phyloP scores from a whole-genome alignment of 2,113 vertebrate species.

The Plotosus lineatus region DNA sequence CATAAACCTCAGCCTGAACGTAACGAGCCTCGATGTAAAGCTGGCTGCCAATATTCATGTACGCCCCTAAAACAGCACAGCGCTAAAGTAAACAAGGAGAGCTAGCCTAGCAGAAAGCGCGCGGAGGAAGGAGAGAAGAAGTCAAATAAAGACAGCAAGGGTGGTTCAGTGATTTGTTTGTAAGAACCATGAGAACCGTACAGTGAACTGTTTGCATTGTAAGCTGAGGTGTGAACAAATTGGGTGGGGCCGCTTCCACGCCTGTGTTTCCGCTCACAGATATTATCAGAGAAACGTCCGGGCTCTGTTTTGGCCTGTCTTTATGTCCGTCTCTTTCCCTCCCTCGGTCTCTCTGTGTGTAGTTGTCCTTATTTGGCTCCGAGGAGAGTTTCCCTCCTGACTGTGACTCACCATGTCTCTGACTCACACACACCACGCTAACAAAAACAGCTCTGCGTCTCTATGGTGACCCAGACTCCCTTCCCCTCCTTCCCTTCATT shows the following conservation, averaged over 20 bases:
- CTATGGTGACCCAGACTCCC: constrained; percentile 62
- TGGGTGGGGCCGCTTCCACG: constrained; percentile 34
- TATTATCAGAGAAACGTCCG: constrained; percentile 22
- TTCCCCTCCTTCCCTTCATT: constrained; percentile 3
- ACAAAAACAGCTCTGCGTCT: constrained; percentile 74
- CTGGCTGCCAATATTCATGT: constrained; percentile 5
- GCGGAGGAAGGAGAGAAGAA: background rate
- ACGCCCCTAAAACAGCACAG: background rate
- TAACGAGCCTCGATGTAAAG: constrained; percentile 1
- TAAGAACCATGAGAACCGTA: constrained; percentile 4
- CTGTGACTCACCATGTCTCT: constrained; percentile 77
- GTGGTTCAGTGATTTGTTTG: constrained; percentile 4
- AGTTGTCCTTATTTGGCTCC: constrained; percentile 79
- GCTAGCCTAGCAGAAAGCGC: constrained; percentile 10
- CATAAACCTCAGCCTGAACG: constrained; percentile 9
- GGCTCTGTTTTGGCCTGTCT: constrained; percentile 46
- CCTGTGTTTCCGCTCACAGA: background rate
- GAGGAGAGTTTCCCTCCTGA: constrained; percentile 76
- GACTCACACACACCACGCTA: constrained; percentile 72
- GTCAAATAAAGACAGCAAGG: background rate
- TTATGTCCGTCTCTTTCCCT: constrained; percentile 35
- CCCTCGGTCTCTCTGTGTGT: constrained; percentile 44
- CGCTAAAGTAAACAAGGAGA: constrained; percentile 19
- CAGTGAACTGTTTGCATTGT: constrained; percentile 39
- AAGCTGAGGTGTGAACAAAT: constrained; percentile 47